Conservation (phyloP, 2,797 vertebrate genomes). For the Pangasius macronema region DNA sequence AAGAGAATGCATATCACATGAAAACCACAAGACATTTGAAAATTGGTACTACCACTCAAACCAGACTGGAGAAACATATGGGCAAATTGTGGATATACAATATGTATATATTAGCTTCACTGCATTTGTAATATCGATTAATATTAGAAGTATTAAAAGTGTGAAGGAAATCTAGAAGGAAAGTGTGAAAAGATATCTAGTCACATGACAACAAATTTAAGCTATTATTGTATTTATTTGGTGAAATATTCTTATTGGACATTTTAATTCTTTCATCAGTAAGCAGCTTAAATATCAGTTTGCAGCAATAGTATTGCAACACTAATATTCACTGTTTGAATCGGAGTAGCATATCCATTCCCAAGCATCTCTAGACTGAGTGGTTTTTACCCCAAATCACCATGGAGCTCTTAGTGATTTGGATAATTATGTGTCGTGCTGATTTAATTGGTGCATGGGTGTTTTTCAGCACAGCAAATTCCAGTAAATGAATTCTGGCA, state of each 20-base stretch:
- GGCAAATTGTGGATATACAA: background rate
- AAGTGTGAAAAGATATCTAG: background rate
- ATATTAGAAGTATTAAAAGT: background rate
- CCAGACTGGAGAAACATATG: too few species aligned
- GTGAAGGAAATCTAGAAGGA: too few species aligned
- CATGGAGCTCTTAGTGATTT: slow-evolving; percentile 28
- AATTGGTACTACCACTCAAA: background rate
- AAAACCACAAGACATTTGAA: background rate
- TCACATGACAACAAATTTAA: too few species aligned
- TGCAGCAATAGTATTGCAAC: too few species aligned
- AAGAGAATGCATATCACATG: background rate
- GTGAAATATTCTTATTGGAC: background rate
- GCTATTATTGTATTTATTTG: background rate
- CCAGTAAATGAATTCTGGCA: slow-evolving; percentile 37
- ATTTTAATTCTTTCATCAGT: background rate
- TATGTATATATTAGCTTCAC: background rate
- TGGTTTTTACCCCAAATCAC: background rate
- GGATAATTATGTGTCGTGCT: slow-evolving; percentile 41
- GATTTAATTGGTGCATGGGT: slow-evolving; percentile 51
- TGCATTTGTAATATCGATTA: background rate
- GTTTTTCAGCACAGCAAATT: slow-evolving; percentile 36
- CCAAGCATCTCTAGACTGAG: background rate
- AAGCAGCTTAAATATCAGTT: background rate
- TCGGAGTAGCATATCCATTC: background rate
- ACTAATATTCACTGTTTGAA: background rate